phyloP scores from a whole-genome alignment of 2,888 invertebrate species.

The Athetis lepigone region DNA sequence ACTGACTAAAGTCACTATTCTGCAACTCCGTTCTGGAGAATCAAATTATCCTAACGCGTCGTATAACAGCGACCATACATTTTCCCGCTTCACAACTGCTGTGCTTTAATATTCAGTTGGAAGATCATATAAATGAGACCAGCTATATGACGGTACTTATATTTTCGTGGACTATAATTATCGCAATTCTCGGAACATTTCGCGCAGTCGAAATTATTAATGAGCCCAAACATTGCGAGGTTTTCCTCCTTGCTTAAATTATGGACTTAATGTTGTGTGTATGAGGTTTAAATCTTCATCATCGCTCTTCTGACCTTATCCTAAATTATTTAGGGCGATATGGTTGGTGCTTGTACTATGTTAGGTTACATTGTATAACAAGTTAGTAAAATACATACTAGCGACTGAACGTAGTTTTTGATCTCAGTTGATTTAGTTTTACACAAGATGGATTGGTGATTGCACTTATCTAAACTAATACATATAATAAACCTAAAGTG shows the following conservation, averaged over 20 bases:
- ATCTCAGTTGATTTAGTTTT: too few relatives aligned
- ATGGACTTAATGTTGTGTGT: constrained; percentile 9
- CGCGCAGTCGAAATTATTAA: constrained; percentile 39
- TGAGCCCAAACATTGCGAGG: constrained; percentile 25
- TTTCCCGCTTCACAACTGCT: constrained; percentile 10
- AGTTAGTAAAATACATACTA: too few relatives aligned
- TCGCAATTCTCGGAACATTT: constrained; percentile 44
- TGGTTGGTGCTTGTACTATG: background rate
- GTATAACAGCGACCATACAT: constrained; percentile 3
- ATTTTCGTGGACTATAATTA: constrained; percentile 32
- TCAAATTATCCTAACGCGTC: constrained; percentile 30
- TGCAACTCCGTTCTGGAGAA: constrained; percentile 10
- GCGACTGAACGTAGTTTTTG: too few relatives aligned
- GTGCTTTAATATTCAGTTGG: constrained; percentile 28
- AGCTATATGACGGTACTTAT: constrained; percentile 22
- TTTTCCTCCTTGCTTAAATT: constrained; percentile 43
- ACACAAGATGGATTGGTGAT: too few relatives aligned
- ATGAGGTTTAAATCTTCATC: background rate
- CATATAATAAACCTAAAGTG: too few relatives aligned
- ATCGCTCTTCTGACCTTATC: background rate
- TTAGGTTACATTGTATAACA: too few relatives aligned
- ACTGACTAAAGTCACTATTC: background rate
- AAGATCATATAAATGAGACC: constrained; percentile 34
- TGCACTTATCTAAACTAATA: too few relatives aligned
- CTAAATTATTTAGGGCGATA: constrained; percentile 2